These are phyloP conservation scores for Hydroisotoma schaefferi DNA, from an alignment of 2,888 invertebrate species.

Conservation along the genomic window DNA sequence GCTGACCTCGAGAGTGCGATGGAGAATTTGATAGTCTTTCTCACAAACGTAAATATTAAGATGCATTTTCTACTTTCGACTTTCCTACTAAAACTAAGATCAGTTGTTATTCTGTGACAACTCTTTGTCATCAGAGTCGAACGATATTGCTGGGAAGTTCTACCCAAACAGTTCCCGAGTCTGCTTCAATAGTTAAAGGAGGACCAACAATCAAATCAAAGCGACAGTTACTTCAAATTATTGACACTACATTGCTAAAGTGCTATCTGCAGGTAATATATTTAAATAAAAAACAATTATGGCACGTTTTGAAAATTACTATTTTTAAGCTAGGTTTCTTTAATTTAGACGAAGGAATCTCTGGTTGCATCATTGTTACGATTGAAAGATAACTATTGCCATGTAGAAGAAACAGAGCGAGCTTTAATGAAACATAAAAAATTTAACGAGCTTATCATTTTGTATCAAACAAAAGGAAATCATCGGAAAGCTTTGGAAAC, in stretches of 20 bases:
- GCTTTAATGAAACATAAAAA: constrained; percentile 82
- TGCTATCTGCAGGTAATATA: constrained; percentile 82
- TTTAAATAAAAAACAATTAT: neutral
- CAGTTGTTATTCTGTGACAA: too few species aligned
- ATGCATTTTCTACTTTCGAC: too few species aligned
- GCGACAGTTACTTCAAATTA: constrained; percentile 76
- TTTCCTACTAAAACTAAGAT: neutral
- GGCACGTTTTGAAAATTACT: neutral
- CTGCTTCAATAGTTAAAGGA: constrained; percentile 51
- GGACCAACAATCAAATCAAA: constrained; percentile 57
- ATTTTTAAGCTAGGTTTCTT: neutral
- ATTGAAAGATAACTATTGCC: constrained; percentile 77
- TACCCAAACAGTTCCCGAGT: constrained; percentile 45
- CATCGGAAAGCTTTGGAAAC: constrained; percentile 82
- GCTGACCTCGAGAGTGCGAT: constrained; percentile 83
- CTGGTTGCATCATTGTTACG: constrained; percentile 86
- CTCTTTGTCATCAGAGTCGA: constrained; percentile 35
- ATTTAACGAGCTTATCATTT: constrained; percentile 86
- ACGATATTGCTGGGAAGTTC: constrained; percentile 36
- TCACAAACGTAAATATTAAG: constrained; percentile 64
- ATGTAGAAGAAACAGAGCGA: constrained; percentile 88
- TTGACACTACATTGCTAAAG: constrained; percentile 94
- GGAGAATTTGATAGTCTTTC: constrained; percentile 81
- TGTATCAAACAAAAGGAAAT: constrained; percentile 86
- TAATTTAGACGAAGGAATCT: constrained; percentile 83